Evolutionary conservation across 2,797 vertebrate species (phyloP).

Genomic region (Bufotes viridis): DNA sequence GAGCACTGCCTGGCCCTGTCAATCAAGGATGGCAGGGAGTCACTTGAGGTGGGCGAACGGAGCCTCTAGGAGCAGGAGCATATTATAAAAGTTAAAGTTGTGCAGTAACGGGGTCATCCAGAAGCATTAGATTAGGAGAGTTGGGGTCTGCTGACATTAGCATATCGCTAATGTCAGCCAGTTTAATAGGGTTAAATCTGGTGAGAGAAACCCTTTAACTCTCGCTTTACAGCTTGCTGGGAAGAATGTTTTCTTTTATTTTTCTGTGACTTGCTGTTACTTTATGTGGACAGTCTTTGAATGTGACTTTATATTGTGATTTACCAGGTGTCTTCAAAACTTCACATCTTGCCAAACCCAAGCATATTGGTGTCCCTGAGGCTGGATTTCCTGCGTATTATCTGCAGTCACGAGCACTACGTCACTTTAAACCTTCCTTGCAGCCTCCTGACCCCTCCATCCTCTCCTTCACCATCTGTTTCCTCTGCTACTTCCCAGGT

Average conservation of each 20-base stretch:
- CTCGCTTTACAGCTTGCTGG: neutral
- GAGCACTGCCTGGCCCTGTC: too few relatives aligned
- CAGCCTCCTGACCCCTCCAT: conserved; percentile 92
- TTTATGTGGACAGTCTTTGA: neutral
- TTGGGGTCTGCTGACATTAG: too few relatives aligned
- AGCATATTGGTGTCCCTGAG: conserved; percentile 88
- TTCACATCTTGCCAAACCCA: conserved; percentile 88
- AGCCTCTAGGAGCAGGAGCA: too few relatives aligned
- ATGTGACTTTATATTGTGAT: neutral
- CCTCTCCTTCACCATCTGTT: conserved; percentile 95
- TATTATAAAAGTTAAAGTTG: too few relatives aligned
- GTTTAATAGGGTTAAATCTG: too few relatives aligned
- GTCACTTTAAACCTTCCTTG: conserved; percentile 96
- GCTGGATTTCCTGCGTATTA: conserved; percentile 92
- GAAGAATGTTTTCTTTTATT: neutral
- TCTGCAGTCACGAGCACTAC: conserved; percentile 97
- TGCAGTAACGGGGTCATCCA: too few relatives aligned
- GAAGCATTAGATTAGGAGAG: too few relatives aligned
- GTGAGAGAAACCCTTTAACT: too few relatives aligned
- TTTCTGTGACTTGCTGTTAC: too few relatives aligned
- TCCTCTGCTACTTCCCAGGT: conserved; percentile 98
- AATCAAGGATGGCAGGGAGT: too few relatives aligned
- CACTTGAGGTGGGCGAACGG: too few relatives aligned
- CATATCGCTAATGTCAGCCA: too few relatives aligned
- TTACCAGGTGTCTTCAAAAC: conserved; percentile 89